Conservation (phyloP, 2,113 vertebrate genomes). For the Vireo altiloquus region DNA sequence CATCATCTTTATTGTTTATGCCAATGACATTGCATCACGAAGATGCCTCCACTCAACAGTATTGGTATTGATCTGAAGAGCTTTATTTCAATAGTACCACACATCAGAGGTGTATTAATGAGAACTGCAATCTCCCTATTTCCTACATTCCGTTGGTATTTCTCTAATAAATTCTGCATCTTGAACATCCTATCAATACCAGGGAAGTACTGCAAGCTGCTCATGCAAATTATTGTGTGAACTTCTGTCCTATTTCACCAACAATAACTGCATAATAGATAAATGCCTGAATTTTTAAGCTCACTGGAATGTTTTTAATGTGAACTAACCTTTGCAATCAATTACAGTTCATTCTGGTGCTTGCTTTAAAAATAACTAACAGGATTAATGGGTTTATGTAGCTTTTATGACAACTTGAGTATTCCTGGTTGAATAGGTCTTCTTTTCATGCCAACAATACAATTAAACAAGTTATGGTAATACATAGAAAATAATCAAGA, state of each 20-base stretch:
- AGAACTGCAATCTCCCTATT: not conserved
- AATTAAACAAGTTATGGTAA: slow-evolving; percentile 2
- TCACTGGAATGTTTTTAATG: slow-evolving; percentile 31
- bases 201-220: not conserved
- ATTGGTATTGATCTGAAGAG: not conserved
- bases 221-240: not conserved
- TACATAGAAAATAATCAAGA: not conserved
- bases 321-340: slow-evolving; percentile 11
- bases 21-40: not conserved
- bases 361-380: slow-evolving; percentile 38
- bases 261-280: slow-evolving; percentile 8
- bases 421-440: not conserved
- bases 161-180: not conserved
- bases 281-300: slow-evolving; percentile 21
- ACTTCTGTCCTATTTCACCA: not conserved
- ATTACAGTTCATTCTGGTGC: slow-evolving; percentile 16
- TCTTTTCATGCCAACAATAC: not conserved
- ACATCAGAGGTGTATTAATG: not conserved
- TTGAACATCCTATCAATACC: not conserved
- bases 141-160: not conserved
- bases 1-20: not conserved
- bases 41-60: not conserved
- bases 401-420: not conserved
- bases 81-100: not conserved
- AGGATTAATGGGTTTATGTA: slow-evolving; percentile 36